Conservation (phyloP, 2,888 invertebrate genomes). For the Zaprionus lineosus region DNA sequence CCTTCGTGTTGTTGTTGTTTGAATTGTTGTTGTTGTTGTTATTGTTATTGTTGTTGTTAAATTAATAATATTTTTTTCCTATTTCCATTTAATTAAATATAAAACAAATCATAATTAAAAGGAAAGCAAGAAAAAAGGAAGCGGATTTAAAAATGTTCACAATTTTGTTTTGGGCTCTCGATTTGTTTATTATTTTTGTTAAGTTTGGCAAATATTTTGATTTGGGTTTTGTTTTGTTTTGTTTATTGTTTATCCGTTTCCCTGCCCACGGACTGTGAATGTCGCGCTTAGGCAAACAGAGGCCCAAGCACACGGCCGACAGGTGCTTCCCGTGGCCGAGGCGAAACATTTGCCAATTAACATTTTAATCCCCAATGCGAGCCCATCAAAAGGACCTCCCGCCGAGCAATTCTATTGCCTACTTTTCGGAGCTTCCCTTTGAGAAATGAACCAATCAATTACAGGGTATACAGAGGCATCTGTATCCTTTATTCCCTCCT, state of each 20-base stretch:
- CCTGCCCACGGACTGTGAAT: constrained; percentile 4
- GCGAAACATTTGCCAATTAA: constrained; percentile 34
- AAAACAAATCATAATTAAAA: too few species aligned
- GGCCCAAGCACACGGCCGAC: not conserved
- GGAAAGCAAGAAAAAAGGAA: too few species aligned
- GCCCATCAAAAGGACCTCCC: too few species aligned
- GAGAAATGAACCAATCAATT: too few species aligned
- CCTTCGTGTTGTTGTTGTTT: constrained; percentile 19
- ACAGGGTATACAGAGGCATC: too few species aligned
- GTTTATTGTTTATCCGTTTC: not conserved
- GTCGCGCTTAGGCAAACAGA: constrained; percentile 7
- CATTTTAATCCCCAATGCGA: constrained; percentile 37
- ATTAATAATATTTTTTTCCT: too few species aligned
- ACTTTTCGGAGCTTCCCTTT: too few species aligned
- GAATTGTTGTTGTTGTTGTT: constrained; percentile 1
- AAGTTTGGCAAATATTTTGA: constrained; percentile 3
- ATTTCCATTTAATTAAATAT: too few species aligned
- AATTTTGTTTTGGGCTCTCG: too few species aligned
- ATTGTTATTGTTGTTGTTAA: constrained; percentile 6
- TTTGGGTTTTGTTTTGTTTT: constrained; percentile 2
- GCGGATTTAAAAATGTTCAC: too few species aligned
- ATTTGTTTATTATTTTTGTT: constrained; percentile 45
- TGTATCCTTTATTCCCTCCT: too few species aligned
- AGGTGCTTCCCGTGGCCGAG: not conserved
- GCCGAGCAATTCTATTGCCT: too few species aligned